Percentiles rank a stretch among this genome's conserved stretches.
Conservation (phyloP, 2,113 vertebrate genomes). For the Oncorhynchus gorbuscha region DNA sequence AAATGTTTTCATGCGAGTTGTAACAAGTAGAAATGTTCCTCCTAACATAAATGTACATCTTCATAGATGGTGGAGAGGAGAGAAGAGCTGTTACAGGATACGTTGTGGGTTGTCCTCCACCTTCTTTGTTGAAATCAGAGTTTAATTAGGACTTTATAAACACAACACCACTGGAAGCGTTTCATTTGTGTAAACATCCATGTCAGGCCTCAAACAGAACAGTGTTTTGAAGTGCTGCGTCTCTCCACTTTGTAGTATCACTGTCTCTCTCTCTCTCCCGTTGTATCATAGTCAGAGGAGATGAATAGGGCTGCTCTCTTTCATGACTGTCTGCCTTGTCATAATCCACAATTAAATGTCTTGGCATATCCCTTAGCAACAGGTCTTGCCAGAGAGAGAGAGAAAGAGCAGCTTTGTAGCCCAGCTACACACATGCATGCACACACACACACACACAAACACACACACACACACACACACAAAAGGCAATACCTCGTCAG, state of each 20-base stretch:
- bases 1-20: background rate
- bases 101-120: background rate
- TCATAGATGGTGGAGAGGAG: background rate
- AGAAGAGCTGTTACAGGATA: background rate
- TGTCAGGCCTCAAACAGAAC: background rate
- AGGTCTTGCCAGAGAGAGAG: constrained; percentile 20
- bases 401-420: constrained; percentile 1
- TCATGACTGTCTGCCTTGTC: constrained; percentile 15
- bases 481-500: background rate
- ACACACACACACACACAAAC: too few relatives aligned
- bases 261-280: too few relatives aligned
- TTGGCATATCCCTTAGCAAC: constrained; percentile 29
- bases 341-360: constrained; percentile 28
- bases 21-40: background rate
- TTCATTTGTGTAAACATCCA: background rate
- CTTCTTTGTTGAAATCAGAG: background rate
- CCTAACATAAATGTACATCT: background rate
- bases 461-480: too few relatives aligned
- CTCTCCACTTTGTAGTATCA: background rate
- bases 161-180: background rate
- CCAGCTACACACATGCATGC: background rate
- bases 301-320: constrained; percentile 1
- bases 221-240: background rate
- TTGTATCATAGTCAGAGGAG: background rate
- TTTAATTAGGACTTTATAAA: background rate